Evolutionary conservation across 2,797 vertebrate genomes (phyloP), one percentile per base, ranked within the genome.

Genomic region (Tamandua tetradactyla): DNA sequence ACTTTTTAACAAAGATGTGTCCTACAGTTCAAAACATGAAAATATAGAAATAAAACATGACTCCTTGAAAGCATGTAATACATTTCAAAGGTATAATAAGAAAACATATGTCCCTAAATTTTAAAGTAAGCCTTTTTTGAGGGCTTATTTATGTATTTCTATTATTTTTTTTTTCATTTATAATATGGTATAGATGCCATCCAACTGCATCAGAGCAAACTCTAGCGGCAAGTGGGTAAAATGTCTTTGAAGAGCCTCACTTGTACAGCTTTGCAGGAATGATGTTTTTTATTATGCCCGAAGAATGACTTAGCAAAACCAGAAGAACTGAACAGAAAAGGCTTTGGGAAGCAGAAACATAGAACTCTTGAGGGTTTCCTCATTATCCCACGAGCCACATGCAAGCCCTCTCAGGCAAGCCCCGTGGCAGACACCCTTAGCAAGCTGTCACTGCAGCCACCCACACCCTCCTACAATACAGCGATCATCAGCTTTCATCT

Each of bases 121-220:
- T 96, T 76, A 74, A 94, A 10, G 71, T 5, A 18, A 81, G 74
- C 35, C 37, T n/a, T 27, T 59, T 68, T 68, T 89, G 82, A 71
- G 12, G 44, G 44, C 14, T 75, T 87, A 15, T 44, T 64, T 66
- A 30, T 61, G 37, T 72, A 37, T 92, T 94, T 78, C 9, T 75
- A 12, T 81, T 75, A 88, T 68, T 72, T 78, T 14, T 30, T 94
- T 32, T 37, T 93, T 90, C 25, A 47, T 30, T 85, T 84, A 20
- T 62, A 78, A 88, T 74, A 69, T 61, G 91, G 94, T 90, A 32
- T 64, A 94, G 68, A 89, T 69, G 83, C 52, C 52, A 42, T 95
- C 79, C 69, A 93, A 93, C 80, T 97, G 96, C 97, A 85, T 78
- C 93, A 93, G 44, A 97, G 97, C 96, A 97, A 97, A 88, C 96